These are phyloP conservation scores for Sphaeramia orbicularis DNA, from an alignment of 2,797 vertebrate species.

Conservation along the genomic window DNA sequence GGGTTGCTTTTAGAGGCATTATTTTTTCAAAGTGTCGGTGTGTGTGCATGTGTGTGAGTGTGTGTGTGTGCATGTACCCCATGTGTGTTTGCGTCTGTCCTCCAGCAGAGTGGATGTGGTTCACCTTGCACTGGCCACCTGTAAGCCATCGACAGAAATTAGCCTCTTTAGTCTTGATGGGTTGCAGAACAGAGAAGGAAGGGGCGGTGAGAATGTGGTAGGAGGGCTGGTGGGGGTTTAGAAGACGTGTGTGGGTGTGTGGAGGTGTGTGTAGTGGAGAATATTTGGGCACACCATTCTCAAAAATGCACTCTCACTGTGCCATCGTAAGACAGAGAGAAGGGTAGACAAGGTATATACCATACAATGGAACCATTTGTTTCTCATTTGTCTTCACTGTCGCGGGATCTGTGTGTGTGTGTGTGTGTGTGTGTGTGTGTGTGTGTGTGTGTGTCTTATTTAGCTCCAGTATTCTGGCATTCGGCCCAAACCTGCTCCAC, in stretches of 20 bases:
- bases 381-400: conserved; percentile 68
- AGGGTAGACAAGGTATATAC: conserved; percentile 49
- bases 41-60: conserved; percentile 31
- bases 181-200: conserved; percentile 79
- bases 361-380: conserved; percentile 72
- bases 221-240: conserved; percentile 47
- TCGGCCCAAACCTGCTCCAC: conserved; percentile 53
- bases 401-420: conserved; percentile 38
- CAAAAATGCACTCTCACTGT: conserved; percentile 49
- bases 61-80: conserved; percentile 10
- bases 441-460: conserved; percentile 40
- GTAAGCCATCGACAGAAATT: conserved; percentile 87
- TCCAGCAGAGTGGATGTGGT: conserved; percentile 75
- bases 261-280: conserved; percentile 23
- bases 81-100: conserved; percentile 33
- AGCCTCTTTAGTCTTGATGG: conserved; percentile 85
- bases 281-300: conserved; percentile 40
- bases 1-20: conserved; percentile 68
- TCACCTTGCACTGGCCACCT: conserved; percentile 87
- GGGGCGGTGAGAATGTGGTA: conserved; percentile 70
- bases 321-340: conserved; percentile 38
- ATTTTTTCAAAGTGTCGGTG: conserved; percentile 35
- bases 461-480: conserved; percentile 59
- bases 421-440: conserved; percentile 36
- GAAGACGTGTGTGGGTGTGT: conserved; percentile 32